Base-by-base conservation (phyloP, 2,888 invertebrate species). In the Acronicta aceris region DNA sequence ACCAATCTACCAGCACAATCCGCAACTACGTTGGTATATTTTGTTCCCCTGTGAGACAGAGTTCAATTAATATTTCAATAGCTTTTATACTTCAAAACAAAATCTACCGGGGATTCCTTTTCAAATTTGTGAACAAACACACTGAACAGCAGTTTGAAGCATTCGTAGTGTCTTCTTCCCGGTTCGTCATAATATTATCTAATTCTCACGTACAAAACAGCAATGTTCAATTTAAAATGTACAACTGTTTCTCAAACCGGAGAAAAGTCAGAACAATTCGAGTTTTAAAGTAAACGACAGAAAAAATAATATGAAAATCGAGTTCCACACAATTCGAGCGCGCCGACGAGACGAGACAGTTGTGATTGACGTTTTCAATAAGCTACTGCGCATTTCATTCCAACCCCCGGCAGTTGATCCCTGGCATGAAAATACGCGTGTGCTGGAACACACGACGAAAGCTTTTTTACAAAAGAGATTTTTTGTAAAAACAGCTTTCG, bases 331-430 rank as follows among this genome's bases (percentile, higher is more conserved):
- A 55, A 58, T 66, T 68, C 58, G 52, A 71, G 57, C 50, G 38
- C 27, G 51, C 47, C 58, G 47, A n/a, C n/a, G n/a, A n/a, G n/a
- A n/a, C 58, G 70, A 71, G 70, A 69, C 74, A 60, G 57, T 65
- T 76, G 76, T 77, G 76, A 83, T 79, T 81, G 82, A 81, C 83
- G 66, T 78, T 79, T 82, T 77, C 79, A 83, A 81, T 84, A 82
- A 69, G 63, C 59, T 64, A 60, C 70, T 64, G 63, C 53, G 47
- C 54, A 65, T 77, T 79, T 81, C 73, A 78, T 77, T 79, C 59
- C 49, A 57, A 25, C 50, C 66, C 12, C 47, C 66, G 64, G 55
- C 64, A 62, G 61, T 73, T 76, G 71, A 75, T 71, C 71, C 71
- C 57, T 53, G 68, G 59, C 68, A 72, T 59, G 59, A 65, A 66